These are phyloP conservation scores for Aromia moschata DNA, from an alignment of 2,888 invertebrate genomes.

Conservation along the genomic window DNA sequence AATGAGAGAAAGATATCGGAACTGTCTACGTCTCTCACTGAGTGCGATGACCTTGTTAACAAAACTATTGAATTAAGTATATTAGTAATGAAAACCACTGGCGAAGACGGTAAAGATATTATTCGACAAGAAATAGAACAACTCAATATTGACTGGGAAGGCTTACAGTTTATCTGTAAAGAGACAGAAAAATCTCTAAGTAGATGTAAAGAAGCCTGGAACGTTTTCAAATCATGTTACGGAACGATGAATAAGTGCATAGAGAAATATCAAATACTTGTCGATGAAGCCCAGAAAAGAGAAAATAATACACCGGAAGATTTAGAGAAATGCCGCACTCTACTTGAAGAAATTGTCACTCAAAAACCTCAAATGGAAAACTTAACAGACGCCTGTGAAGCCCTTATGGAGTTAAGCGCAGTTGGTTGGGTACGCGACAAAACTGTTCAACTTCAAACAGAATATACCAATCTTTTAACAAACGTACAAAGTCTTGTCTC, in stretches of 20 bases:
- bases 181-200: constrained; percentile 80
- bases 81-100: constrained; percentile 78
- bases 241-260: constrained; percentile 81
- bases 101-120: constrained; percentile 83
- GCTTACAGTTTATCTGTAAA: constrained; percentile 77
- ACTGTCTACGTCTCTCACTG: constrained; percentile 73
- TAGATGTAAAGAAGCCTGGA: constrained; percentile 83
- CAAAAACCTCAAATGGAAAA: constrained; percentile 84
- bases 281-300: constrained; percentile 70
- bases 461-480: constrained; percentile 81
- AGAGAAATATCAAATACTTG: constrained; percentile 72
- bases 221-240: constrained; percentile 78
- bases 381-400: constrained; percentile 86
- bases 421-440: constrained; percentile 87
- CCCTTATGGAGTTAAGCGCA: constrained; percentile 86
- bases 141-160: constrained; percentile 83
- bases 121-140: constrained; percentile 85
- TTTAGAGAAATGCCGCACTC: constrained; percentile 76
- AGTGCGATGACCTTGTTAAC: constrained; percentile 78
- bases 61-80: constrained; percentile 79
- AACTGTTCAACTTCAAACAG: constrained; percentile 83
- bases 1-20: constrained; percentile 80
- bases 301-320: constrained; percentile 82
- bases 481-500: constrained; percentile 84
- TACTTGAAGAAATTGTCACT: constrained; percentile 78